Percentiles rank a stretch among this genome's conserved stretches.
These are phyloP conservation scores for Malacoctenus gilli DNA, from an alignment of 2,797 vertebrate species.

Conservation along the genomic window DNA sequence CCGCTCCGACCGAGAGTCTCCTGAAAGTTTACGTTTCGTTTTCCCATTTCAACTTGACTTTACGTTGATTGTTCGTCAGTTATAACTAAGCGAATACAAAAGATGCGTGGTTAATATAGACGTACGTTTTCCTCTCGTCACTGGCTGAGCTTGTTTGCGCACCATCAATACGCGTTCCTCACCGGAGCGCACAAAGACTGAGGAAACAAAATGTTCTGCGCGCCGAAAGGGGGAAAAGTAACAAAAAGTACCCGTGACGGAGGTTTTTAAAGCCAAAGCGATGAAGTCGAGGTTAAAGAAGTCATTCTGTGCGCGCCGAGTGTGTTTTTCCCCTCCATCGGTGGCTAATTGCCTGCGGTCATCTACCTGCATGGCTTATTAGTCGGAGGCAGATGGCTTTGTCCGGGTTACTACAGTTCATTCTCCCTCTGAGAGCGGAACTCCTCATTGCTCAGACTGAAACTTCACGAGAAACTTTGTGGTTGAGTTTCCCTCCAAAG, in stretches of 20 bases:
- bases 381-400: constrained; percentile 44
- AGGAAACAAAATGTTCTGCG: constrained; percentile 36
- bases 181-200: not conserved
- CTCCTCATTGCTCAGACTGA: constrained; percentile 12
- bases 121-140: too few relatives aligned
- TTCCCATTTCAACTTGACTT: too few relatives aligned
- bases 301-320: too few relatives aligned
- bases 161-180: not conserved
- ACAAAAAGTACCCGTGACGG: too few relatives aligned
- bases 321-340: not conserved
- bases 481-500: constrained; percentile 1
- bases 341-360: not conserved
- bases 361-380: constrained; percentile 44
- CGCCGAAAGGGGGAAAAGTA: not conserved
- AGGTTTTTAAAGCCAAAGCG: too few relatives aligned
- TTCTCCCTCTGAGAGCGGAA: constrained; percentile 6
- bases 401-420: constrained; percentile 82
- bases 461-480: constrained; percentile 28
- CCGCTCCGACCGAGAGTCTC: too few relatives aligned
- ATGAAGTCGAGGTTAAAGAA: too few relatives aligned
- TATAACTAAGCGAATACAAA: too few relatives aligned
- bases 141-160: not conserved
- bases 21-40: too few relatives aligned
- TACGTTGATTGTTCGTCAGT: too few relatives aligned
- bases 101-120: too few relatives aligned